Percentiles rank a stretch among this genome's conserved stretches.
phyloP scores from a whole-genome alignment of 2,113 vertebrate species.

The Spea bombifrons region DNA sequence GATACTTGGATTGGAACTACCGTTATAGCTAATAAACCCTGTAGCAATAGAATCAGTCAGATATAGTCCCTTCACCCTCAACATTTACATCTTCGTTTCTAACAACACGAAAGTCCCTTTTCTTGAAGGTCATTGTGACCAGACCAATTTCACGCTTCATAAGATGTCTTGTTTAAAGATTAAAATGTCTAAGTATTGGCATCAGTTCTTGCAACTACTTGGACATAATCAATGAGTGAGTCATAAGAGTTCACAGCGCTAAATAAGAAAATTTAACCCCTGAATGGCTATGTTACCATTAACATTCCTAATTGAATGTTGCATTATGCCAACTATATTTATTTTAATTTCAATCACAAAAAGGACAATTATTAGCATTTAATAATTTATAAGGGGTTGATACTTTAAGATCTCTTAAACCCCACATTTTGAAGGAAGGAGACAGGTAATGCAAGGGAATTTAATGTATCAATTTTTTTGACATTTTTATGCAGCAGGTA shows the following conservation, averaged over 20 bases:
- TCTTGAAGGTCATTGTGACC: constrained; percentile 28
- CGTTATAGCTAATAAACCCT: too few species aligned
- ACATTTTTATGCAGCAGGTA: too few species aligned
- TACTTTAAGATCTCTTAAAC: too few species aligned
- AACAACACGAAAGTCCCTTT: background rate
- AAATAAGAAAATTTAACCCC: constrained; percentile 16
- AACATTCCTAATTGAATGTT: constrained; percentile 9
- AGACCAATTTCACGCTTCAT: constrained; percentile 32
- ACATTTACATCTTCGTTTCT: background rate
- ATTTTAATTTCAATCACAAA: background rate
- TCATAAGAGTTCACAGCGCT: constrained; percentile 5
- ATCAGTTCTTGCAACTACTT: background rate
- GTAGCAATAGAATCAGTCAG: background rate
- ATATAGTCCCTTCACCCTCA: background rate
- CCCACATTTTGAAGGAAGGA: too few species aligned
- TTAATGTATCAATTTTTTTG: too few species aligned
- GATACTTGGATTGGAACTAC: too few species aligned
- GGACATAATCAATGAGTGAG: constrained; percentile 33
- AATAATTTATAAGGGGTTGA: too few species aligned
- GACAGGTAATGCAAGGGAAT: too few species aligned
- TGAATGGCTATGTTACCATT: background rate
- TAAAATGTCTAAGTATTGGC: constrained; percentile 38
- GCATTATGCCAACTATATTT: background rate
- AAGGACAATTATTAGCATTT: too few species aligned
- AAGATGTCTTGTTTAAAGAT: constrained; percentile 42